phyloP scores from a whole-genome alignment of 1,140 invertebrate species.

The Uloborus diversus region DNA sequence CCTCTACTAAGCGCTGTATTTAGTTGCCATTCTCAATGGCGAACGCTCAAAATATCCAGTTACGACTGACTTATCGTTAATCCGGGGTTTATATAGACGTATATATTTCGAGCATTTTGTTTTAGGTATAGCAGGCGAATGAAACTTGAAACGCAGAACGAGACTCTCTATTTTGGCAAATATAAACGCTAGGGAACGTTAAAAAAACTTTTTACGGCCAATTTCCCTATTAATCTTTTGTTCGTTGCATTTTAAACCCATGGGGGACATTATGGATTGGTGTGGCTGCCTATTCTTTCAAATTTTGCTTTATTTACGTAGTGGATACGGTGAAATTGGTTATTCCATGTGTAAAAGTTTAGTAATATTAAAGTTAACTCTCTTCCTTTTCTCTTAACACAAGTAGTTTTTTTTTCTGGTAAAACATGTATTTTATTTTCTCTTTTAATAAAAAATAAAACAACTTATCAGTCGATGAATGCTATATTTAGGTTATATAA shows the following conservation, averaged over 20 bases:
- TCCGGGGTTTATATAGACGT: conserved; percentile 35
- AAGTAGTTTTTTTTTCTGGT: too few relatives aligned
- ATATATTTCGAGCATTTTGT: conserved; percentile 17
- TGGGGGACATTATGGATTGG: conserved; percentile 1
- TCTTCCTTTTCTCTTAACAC: too few relatives aligned
- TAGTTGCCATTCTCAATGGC: conserved; percentile 47
- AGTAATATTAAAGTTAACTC: too few relatives aligned
- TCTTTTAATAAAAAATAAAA: too few relatives aligned
- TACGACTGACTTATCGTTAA: conserved; percentile 49
- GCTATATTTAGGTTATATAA: too few relatives aligned
- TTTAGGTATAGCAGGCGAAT: conserved; percentile 2
- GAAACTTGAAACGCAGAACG: conserved; percentile 24
- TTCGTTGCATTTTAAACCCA: conserved; percentile 23
- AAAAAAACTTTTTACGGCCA: conserved; percentile 38
- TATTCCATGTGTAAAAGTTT: too few relatives aligned
- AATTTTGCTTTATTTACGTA: too few relatives aligned
- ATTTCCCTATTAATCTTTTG: conserved; percentile 52
- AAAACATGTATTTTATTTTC: too few relatives aligned
- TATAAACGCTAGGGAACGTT: conserved; percentile 36
- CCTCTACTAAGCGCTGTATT: conserved; percentile 51
- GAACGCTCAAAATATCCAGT: conserved; percentile 35
- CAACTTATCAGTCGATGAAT: too few relatives aligned
- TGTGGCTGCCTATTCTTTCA: too few relatives aligned
- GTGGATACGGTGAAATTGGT: too few relatives aligned
- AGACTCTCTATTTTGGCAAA: conserved; percentile 29